phyloP scores from a whole-genome alignment of 2,113 vertebrate species.

The Corynorhinus townsendii region DNA sequence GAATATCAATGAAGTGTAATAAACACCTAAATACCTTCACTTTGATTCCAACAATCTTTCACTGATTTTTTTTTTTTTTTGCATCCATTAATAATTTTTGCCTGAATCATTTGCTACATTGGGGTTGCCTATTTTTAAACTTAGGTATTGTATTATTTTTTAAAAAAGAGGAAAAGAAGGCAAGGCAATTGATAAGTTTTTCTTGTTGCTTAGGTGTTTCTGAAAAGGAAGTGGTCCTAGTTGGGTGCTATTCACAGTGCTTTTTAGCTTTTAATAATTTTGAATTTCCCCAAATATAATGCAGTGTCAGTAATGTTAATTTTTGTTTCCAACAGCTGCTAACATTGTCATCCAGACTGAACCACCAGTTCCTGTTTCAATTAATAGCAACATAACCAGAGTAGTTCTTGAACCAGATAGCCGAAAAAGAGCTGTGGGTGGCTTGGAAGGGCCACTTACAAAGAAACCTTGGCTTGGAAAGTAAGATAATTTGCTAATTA shows the following conservation, averaged over 20 bases:
- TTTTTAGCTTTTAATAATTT: constrained; percentile 45
- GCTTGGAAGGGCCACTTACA: constrained; percentile 83
- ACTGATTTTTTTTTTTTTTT: not conserved
- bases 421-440: constrained; percentile 88
- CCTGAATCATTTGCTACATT: not conserved
- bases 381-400: constrained; percentile 86
- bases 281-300: not conserved
- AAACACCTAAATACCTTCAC: not conserved
- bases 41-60: not conserved
- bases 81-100: not conserved
- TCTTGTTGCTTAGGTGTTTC: constrained; percentile 27
- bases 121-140: constrained; percentile 19
- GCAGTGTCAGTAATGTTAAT: constrained; percentile 44
- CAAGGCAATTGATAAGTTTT: not conserved
- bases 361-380: constrained; percentile 82
- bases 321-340: constrained; percentile 83
- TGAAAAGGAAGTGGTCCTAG: constrained; percentile 23
- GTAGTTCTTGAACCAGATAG: constrained; percentile 90
- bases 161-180: not conserved
- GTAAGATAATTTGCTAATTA: constrained; percentile 81
- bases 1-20: not conserved
- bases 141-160: constrained; percentile 7
- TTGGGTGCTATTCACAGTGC: not conserved
- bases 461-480: constrained; percentile 97
- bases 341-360: constrained; percentile 97